Evolutionary conservation across 2,888 invertebrate species (phyloP).

Genomic region (Rotaria socialis): DNA sequence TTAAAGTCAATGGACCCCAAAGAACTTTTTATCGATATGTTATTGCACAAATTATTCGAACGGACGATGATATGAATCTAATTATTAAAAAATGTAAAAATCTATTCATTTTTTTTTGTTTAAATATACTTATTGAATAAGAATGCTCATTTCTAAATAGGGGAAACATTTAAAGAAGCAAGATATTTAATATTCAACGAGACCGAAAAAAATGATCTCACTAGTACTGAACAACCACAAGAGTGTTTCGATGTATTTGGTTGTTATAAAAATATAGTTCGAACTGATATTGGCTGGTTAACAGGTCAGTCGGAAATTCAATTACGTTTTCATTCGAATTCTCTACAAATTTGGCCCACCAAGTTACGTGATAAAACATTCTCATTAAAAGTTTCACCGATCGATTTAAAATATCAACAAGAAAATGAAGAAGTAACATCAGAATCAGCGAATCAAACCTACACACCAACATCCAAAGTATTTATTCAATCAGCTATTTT

Average conservation of each 20-base stretch:
- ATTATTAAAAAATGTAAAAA: slow-evolving; percentile 23
- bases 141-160: neutral
- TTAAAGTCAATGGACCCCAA: neutral
- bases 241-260: slow-evolving; percentile 1
- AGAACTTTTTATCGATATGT: slow-evolving; percentile 5
- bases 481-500: slow-evolving; percentile 24
- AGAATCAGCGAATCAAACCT: neutral
- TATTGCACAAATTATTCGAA: slow-evolving; percentile 12
- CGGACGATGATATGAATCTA: slow-evolving; percentile 13
- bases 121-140: too few species aligned
- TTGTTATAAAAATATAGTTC: neutral
- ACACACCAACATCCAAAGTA: slow-evolving; percentile 8
- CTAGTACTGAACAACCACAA: neutral
- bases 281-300: slow-evolving; percentile 31
- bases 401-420: slow-evolving; percentile 29
- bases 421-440: slow-evolving; percentile 17
- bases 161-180: slow-evolving; percentile 25
- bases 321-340: slow-evolving; percentile 25
- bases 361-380: neutral
- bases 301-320: slow-evolving; percentile 35
- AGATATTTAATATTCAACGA: neutral
- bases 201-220: neutral
- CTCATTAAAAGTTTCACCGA: slow-evolving; percentile 13
- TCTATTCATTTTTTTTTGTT: too few species aligned
- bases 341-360: neutral